phyloP scores from a whole-genome alignment of 2,888 invertebrate species.

The Spicauda simplicius region DNA sequence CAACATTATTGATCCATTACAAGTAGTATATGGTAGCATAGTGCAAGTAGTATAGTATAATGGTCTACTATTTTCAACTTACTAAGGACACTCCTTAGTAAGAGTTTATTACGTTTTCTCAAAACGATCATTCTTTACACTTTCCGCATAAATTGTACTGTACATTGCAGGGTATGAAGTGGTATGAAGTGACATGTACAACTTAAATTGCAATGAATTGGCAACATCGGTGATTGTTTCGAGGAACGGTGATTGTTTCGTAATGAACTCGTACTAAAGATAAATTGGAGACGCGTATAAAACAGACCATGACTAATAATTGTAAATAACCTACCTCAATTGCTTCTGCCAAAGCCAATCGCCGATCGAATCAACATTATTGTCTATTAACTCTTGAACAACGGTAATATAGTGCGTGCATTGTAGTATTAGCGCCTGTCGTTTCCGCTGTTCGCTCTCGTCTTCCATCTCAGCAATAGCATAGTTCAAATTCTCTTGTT shows the following conservation, averaged over 20 bases:
- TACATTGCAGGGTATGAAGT: too few species aligned
- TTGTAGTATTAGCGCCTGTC: conserved; percentile 96
- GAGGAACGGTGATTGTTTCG: too few species aligned
- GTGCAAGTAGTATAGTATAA: not conserved
- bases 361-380: conserved; percentile 86
- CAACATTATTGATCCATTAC: not conserved
- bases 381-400: conserved; percentile 90
- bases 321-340: conserved; percentile 85
- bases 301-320: not conserved
- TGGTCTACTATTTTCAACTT: not conserved
- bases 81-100: too few species aligned
- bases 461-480: conserved; percentile 81
- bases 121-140: too few species aligned
- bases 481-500: conserved; percentile 80
- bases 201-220: too few species aligned
- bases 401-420: conserved; percentile 95
- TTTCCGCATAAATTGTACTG: too few species aligned
- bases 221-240: too few species aligned
- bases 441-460: conserved; percentile 90
- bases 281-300: not conserved
- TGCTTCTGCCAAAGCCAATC: conserved; percentile 99
- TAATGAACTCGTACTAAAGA: too few species aligned
- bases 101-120: too few species aligned
- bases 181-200: too few species aligned
- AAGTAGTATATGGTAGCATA: too few species aligned